Evolutionary conservation across 2,888 invertebrate genomes (phyloP).

Genomic region (Rhagonycha lutea): DNA sequence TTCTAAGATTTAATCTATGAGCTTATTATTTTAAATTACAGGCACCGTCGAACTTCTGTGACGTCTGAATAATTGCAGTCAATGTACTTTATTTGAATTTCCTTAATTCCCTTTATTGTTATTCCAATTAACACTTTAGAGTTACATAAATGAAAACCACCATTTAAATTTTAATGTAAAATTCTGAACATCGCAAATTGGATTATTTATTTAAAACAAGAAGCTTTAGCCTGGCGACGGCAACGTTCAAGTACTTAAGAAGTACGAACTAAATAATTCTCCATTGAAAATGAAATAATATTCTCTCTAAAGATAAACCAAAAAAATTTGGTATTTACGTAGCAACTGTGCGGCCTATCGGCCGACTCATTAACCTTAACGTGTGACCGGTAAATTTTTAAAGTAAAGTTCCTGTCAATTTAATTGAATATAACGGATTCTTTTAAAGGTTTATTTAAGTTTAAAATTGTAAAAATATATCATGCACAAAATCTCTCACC

Average conservation of each 20-base stretch:
- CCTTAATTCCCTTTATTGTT: background rate
- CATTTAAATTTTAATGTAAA: background rate
- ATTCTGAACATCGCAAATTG: background rate
- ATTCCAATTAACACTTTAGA: background rate
- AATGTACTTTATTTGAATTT: background rate
- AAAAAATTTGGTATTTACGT: no score
- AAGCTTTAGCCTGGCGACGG: background rate
- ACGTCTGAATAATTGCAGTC: background rate
- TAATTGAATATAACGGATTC: no score
- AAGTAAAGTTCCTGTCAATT: no score
- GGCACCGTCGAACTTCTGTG: background rate
- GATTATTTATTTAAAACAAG: background rate
- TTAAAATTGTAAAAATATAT: background rate
- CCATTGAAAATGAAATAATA: background rate
- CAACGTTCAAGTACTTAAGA: background rate
- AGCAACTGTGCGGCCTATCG: no score
- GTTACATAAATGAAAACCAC: background rate
- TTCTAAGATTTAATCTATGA: background rate
- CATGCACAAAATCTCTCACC: slow-evolving; percentile 54
- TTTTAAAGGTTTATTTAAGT: no score
- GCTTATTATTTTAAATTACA: background rate
- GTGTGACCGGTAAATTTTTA: no score
- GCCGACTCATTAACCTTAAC: no score
- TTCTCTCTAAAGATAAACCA: no score
- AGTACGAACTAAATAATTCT: background rate